A percentile compares a stretch with the other conserved stretches of the same genome.
phyloP scores from a whole-genome alignment of 1,140 invertebrate genomes.

The Triops longicaudatus region DNA sequence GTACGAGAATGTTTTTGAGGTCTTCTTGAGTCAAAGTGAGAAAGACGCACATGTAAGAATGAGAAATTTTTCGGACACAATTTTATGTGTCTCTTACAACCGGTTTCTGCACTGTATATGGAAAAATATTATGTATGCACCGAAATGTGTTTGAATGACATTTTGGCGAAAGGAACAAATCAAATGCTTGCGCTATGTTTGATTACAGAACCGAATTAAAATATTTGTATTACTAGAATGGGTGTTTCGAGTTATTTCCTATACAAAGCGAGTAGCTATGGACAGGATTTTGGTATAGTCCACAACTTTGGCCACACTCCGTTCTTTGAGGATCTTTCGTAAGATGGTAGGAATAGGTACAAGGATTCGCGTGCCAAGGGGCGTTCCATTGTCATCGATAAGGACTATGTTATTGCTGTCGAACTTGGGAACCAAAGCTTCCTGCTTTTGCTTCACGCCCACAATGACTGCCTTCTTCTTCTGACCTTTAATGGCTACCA shows the following conservation, averaged over 20 bases:
- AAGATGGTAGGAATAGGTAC: constrained; percentile 89
- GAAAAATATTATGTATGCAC: no score
- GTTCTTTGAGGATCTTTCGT: constrained; percentile 74
- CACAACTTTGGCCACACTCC: constrained; percentile 69
- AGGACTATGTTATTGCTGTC: constrained; percentile 96
- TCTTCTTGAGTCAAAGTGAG: no score
- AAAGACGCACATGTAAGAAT: background rate
- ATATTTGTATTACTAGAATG: constrained; percentile 7
- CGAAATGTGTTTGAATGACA: no score
- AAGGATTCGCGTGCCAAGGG: constrained; percentile 85
- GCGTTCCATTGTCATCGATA: constrained; percentile 87
- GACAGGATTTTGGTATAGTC: constrained; percentile 93
- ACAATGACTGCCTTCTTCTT: constrained; percentile 94
- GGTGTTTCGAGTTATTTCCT: constrained; percentile 34
- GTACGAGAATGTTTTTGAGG: no score
- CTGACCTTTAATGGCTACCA: constrained; percentile 93
- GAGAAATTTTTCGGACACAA: background rate
- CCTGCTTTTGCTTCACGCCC: constrained; percentile 77
- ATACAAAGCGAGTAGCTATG: constrained; percentile 88
- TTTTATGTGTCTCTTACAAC: background rate
- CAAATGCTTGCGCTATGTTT: background rate
- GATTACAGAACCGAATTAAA: background rate
- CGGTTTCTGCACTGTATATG: no score
- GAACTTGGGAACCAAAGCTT: constrained; percentile 75
- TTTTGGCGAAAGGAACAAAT: no score